Conservation (phyloP, 2,797 vertebrate species). For the Smutsia temminckii region DNA sequence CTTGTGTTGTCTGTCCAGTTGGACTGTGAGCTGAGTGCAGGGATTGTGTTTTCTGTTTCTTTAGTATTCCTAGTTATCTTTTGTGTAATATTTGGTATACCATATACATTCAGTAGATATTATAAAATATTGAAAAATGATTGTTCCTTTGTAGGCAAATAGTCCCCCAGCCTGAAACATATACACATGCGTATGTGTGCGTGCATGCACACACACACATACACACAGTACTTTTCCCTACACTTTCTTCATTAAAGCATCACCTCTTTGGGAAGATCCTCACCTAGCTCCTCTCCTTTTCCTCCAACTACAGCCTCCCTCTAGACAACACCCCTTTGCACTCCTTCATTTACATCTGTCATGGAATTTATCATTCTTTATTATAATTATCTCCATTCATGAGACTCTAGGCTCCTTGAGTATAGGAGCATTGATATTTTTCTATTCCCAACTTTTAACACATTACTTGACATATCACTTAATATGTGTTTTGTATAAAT, state of each 20-base stretch:
- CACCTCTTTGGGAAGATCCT: background rate
- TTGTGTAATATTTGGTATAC: background rate
- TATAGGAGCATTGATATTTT: conserved; percentile 27
- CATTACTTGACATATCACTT: background rate
- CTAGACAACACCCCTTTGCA: background rate
- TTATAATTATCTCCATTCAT: background rate
- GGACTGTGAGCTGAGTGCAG: background rate
- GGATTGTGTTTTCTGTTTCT: conserved; percentile 15
- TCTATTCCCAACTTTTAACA: background rate
- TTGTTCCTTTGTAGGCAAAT: background rate
- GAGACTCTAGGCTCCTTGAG: background rate
- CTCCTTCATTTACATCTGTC: background rate
- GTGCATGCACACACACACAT: background rate
- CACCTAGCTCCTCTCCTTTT: background rate
- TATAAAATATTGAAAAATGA: conserved; percentile 27
- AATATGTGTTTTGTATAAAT: conserved; percentile 7
- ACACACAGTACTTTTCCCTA: background rate
- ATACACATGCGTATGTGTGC: background rate
- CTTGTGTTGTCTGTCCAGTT: background rate
- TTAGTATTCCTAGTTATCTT: background rate
- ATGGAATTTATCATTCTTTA: background rate
- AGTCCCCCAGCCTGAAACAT: background rate
- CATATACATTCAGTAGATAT: background rate
- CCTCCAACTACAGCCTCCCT: background rate
- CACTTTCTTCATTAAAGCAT: background rate